A percentile compares a stretch with the other conserved stretches of the same genome.
phyloP scores from a whole-genome alignment of 2,797 vertebrate species.

The Gorsachius magnificus region DNA sequence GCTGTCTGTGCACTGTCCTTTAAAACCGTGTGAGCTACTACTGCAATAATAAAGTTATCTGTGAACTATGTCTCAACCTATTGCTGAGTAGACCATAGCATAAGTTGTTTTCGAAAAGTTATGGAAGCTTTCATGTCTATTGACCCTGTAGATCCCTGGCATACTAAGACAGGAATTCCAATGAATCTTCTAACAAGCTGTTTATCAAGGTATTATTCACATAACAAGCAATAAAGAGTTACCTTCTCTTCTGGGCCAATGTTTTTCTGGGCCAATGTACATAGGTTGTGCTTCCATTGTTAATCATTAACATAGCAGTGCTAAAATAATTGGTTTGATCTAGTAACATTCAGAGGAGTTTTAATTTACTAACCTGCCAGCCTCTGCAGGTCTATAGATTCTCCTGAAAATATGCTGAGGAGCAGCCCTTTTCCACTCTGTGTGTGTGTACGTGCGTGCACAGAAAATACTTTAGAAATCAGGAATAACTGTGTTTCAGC shows the following conservation, averaged over 20 bases:
- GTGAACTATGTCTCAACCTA: background rate
- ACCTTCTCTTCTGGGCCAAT: background rate
- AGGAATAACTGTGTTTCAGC: background rate
- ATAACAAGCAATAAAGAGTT: background rate
- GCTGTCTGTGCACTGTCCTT: background rate
- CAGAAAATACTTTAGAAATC: background rate
- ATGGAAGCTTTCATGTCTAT: background rate
- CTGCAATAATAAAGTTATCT: background rate
- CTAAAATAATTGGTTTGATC: background rate
- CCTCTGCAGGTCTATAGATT: background rate
- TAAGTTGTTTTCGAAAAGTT: background rate
- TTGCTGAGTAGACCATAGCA: background rate
- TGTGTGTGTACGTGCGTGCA: background rate
- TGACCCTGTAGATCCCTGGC: background rate
- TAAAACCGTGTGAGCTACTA: background rate
- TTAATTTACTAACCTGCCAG: background rate
- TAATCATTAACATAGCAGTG: background rate
- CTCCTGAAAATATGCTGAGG: background rate
- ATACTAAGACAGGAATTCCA: background rate
- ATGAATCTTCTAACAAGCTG: background rate
- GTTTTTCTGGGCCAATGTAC: background rate
- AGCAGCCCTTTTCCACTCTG: background rate
- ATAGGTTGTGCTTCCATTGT: background rate
- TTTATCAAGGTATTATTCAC: background rate
- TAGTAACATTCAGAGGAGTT: background rate